Conservation (phyloP, 2,888 invertebrate genomes). For the Schizaphis graminum region DNA sequence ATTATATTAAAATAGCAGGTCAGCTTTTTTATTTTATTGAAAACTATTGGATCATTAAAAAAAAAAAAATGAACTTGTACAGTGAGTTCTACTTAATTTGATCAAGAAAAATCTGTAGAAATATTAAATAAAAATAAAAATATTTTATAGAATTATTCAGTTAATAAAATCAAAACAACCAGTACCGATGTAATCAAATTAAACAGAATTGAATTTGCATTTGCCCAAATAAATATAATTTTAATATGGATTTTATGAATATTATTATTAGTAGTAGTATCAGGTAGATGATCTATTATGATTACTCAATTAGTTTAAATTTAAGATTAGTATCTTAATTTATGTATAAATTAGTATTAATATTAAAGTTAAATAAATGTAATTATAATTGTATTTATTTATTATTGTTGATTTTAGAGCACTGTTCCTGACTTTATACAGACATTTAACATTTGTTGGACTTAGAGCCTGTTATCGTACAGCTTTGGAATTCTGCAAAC, state of each 20-base stretch:
- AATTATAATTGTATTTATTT: constrained; percentile 15
- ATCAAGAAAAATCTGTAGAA: too few species aligned
- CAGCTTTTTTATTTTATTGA: background rate
- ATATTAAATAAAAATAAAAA: too few species aligned
- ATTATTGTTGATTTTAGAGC: constrained; percentile 72
- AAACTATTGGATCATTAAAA: background rate
- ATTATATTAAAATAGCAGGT: background rate
- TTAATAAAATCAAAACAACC: too few species aligned
- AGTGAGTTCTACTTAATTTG: too few species aligned
- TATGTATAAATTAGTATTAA: background rate
- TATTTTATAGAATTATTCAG: too few species aligned
- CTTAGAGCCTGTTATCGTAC: constrained; percentile 87
- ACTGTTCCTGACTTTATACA: constrained; percentile 85
- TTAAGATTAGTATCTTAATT: too few species aligned
- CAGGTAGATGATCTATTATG: background rate
- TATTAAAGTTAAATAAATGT: background rate
- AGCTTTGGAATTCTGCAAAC: constrained; percentile 88
- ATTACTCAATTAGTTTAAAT: background rate
- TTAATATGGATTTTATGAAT: background rate
- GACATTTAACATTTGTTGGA: constrained; percentile 83
- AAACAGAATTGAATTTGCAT: background rate
- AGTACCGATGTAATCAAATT: too few species aligned
- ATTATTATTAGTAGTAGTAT: background rate
- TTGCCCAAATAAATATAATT: background rate
- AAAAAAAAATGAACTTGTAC: background rate